These are phyloP conservation scores for Chironex yamaguchii DNA, from an alignment of 30 jellyfish, hydroid and myxozoan species.

Conservation along the genomic window DNA sequence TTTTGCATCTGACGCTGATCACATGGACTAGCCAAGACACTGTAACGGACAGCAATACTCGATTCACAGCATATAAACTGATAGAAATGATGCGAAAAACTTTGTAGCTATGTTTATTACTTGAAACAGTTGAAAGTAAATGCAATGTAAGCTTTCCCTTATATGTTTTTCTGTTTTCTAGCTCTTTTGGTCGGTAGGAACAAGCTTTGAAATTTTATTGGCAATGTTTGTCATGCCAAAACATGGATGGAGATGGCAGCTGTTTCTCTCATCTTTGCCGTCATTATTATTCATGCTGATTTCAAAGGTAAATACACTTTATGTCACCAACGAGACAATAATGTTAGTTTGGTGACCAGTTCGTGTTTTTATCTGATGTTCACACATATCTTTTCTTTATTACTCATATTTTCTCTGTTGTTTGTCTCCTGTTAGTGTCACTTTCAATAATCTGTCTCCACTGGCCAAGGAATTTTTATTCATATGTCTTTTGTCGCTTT, in stretches of 20 bases:
- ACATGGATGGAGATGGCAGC: conserved; percentile 94
- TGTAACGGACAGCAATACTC: neutral
- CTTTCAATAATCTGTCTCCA: too few relatives aligned
- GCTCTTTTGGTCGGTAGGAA: conserved; percentile 97
- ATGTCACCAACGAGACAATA: too few relatives aligned
- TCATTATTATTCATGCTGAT: conserved; percentile 81
- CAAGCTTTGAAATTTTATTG: conserved; percentile 80
- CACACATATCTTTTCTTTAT: too few relatives aligned
- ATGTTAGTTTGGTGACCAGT: too few relatives aligned
- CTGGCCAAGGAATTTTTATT: too few relatives aligned
- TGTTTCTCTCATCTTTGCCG: conserved; percentile 89
- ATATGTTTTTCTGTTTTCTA: conserved; percentile 8
- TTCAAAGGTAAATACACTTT: conserved; percentile 66
- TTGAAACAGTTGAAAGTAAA: too few relatives aligned
- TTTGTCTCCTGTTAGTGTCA: too few relatives aligned
- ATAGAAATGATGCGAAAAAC: neutral
- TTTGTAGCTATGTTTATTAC: too few relatives aligned
- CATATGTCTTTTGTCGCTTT: too few relatives aligned
- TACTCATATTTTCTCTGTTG: too few relatives aligned
- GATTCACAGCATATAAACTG: neutral
- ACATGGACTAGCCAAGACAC: neutral
- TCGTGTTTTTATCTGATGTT: too few relatives aligned
- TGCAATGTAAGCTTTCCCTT: too few relatives aligned
- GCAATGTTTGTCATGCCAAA: conserved; percentile 98
- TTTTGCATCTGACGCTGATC: neutral